A percentile compares a stretch with the other conserved stretches of the same genome.
Evolutionary conservation across 2,888 invertebrate genomes (phyloP).

Genomic region (Ennomos fuscantarius): DNA sequence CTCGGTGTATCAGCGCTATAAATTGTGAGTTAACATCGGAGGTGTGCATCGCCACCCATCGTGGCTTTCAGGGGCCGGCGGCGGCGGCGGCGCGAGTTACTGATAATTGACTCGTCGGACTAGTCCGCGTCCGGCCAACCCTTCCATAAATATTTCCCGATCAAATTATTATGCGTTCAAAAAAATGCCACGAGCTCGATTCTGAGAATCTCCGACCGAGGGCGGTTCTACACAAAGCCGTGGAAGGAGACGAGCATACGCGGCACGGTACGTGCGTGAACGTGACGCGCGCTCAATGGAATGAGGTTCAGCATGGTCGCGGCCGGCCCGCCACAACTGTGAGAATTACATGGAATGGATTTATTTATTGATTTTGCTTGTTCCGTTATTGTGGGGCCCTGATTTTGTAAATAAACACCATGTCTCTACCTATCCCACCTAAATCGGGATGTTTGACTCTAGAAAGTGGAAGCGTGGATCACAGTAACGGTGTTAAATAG

Average conservation of each 20-base stretch:
- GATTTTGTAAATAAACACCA: conserved; percentile 65
- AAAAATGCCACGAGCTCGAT: conserved; percentile 81
- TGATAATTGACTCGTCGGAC: conserved; percentile 82
- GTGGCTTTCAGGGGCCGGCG: conserved; percentile 64
- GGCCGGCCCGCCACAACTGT: conserved; percentile 55
- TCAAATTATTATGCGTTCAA: conserved; percentile 82
- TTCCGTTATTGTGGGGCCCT: conserved; percentile 74
- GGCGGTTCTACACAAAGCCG: conserved; percentile 79
- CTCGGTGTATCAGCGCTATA: conserved; percentile 67
- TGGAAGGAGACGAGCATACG: conserved; percentile 57
- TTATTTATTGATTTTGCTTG: conserved; percentile 80
- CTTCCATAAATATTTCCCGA: conserved; percentile 85
- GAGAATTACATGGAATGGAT: conserved; percentile 82
- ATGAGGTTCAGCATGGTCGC: conserved; percentile 75
- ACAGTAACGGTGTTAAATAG: conserved; percentile 53
- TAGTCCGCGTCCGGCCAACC: conserved; percentile 75
- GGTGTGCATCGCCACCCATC: conserved; percentile 73
- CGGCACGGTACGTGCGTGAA: conserved; percentile 44
- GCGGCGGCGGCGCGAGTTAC: conserved; percentile 55
- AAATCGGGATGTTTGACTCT: conserved; percentile 53
- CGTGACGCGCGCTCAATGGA: conserved; percentile 70
- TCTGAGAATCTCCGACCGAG: conserved; percentile 74
- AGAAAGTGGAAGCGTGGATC: conserved; percentile 45
- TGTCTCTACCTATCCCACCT: conserved; percentile 47
- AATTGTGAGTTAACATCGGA: conserved; percentile 68